phyloP scores from a whole-genome alignment of 2,113 vertebrate genomes.

The Cygnus buccinator region DNA sequence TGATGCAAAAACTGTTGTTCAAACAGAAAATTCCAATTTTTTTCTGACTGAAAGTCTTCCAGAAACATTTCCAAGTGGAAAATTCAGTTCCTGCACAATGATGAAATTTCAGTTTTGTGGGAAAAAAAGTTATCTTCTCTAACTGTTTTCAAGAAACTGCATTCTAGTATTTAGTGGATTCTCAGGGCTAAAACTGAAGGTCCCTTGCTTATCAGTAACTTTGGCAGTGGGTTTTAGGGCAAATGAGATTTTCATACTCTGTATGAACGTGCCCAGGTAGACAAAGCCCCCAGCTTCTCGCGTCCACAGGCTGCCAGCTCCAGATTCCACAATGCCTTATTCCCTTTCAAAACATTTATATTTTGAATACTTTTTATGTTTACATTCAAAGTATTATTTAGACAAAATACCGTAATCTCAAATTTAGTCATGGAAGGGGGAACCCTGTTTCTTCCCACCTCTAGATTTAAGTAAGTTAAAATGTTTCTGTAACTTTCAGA shows the following conservation, averaged over 20 bases:
- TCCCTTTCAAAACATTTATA: background rate
- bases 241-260: background rate
- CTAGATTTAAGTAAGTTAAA: background rate
- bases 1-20: background rate
- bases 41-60: background rate
- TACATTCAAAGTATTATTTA: background rate
- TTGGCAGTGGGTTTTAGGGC: background rate
- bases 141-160: background rate
- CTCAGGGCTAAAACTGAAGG: background rate
- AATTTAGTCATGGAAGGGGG: background rate
- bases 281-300: background rate
- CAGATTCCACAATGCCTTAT: background rate
- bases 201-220: background rate
- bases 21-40: background rate
- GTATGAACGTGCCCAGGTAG: background rate
- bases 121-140: background rate
- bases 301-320: background rate
- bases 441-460: background rate
- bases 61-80: background rate
- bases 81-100: background rate
- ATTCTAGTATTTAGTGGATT: background rate
- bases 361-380: too few species aligned
- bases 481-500: conserved; percentile 69
- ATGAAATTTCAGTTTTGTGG: background rate
- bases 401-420: background rate